Percentiles rank a stretch among this genome's conserved stretches.
Conservation (phyloP, 2,888 invertebrate species). For the Dorcus parallelipipedus region DNA sequence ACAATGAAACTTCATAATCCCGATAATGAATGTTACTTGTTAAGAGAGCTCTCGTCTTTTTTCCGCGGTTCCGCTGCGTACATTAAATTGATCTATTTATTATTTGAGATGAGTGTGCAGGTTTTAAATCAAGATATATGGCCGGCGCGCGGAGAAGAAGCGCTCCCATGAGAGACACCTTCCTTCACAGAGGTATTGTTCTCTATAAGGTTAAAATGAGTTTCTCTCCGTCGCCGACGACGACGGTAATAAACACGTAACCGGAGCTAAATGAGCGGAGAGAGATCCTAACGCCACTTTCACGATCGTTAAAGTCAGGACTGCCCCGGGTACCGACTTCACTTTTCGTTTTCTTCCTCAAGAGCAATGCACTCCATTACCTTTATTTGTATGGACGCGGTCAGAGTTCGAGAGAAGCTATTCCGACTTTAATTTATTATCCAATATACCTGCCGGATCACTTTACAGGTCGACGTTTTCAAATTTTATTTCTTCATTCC, state of each 20-base stretch:
- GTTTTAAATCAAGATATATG: not conserved
- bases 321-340: slow-evolving; percentile 35
- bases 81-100: not conserved
- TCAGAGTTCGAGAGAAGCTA: slow-evolving; percentile 1
- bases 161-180: not conserved
- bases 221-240: slow-evolving; percentile 9
- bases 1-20: no score
- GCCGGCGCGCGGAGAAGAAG: not conserved
- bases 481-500: no score
- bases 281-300: slow-evolving; percentile 29
- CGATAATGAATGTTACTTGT: no score
- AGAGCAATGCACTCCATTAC: slow-evolving; percentile 22
- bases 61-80: not conserved
- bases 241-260: slow-evolving; percentile 17
- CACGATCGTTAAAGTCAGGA: slow-evolving; percentile 33
- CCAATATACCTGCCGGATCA: not conserved
- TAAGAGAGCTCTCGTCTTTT: no score
- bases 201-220: slow-evolving; percentile 17
- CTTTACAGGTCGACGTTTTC: not conserved
- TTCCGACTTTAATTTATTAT: slow-evolving; percentile 1
- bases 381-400: slow-evolving; percentile 11
- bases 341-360: slow-evolving; percentile 33
- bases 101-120: not conserved
- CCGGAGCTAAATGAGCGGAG: slow-evolving; percentile 15
- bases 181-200: slow-evolving; percentile 9